Evolutionary conservation across 2,888 invertebrate species (phyloP), one percentile per base, ranked within the genome.

Genomic region (Drosophila atroscutellata): DNA sequence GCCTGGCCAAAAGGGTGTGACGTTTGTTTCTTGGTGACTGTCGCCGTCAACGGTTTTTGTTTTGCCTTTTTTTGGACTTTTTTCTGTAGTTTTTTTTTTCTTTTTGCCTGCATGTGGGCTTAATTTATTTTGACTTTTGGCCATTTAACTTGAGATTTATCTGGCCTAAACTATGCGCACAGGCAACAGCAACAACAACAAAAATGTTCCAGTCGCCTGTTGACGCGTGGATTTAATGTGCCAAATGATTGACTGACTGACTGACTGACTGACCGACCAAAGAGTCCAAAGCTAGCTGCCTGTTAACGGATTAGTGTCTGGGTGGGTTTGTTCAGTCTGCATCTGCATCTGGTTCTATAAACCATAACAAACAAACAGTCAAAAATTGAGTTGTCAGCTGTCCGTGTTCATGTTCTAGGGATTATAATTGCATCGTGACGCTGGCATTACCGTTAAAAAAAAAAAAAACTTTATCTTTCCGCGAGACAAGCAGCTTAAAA

Each of bases 71-170:
- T 63, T 66, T 68, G 59, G 61, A 72, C 54, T 67, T 69, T 60
- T 56, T 24, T 30, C 24, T 24, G 37, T 32, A 37, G 36, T 52
- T 34, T 42, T 34, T 34, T 60, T 56, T 56, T 34, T 60, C 52
- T 56, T 50, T 62, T 57, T 66, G 79, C 64, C 78, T 89, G 77
- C 87, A 85, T 89, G 85, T 85, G 85, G 86, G 86, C 86, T 87
- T 90, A 89, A 90, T 90, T 91, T 90, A 91, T 91, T 90, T 90
- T 82, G 90, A 91, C 90, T 89, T 84, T 91, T 87, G 90, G 89
- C 90, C 89, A 90, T 90, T 90, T 90, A 91, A 86, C 86, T 86
- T 81, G 73, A 85, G 90, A 90, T 90, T 90, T 86, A 86, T 86
- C 86, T 86, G 88, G 86, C 77, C 88, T 89, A 89, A 89, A 83